A percentile compares a stretch with the other conserved stretches of the same genome.
These are phyloP conservation scores for Prunella strophiata DNA, from an alignment of 2,797 vertebrate species.

Conservation along the genomic window DNA sequence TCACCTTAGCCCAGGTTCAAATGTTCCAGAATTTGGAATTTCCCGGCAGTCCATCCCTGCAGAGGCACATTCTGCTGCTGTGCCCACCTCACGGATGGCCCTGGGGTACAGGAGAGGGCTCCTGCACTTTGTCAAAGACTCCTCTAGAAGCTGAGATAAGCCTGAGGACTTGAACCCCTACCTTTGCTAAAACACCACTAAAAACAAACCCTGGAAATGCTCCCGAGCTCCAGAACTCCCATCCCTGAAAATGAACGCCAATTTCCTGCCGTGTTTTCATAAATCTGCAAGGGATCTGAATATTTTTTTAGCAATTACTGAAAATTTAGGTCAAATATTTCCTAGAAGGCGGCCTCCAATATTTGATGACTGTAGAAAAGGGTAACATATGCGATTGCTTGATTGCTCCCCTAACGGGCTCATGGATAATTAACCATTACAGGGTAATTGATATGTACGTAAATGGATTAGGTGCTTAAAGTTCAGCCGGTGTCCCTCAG, in stretches of 20 bases:
- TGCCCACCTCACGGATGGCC: background rate
- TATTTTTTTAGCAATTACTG: background rate
- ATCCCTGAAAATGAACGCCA: fast-evolving
- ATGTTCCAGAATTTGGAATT: background rate
- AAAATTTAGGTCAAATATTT: background rate
- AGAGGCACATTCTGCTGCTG: background rate
- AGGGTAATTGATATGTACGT: background rate
- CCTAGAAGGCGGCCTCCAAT: background rate
- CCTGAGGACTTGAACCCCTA: background rate
- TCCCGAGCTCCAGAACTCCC: background rate
- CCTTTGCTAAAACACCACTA: background rate
- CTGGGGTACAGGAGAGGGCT: background rate
- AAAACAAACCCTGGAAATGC: background rate
- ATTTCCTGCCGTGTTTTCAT: background rate
- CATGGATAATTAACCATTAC: background rate
- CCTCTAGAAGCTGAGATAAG: background rate
- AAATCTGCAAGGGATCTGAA: background rate
- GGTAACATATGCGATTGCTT: background rate
- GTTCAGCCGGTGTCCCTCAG: background rate
- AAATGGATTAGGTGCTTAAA: slow-evolving; percentile 2
- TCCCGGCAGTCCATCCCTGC: fast-evolving
- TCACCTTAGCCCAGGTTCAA: background rate
- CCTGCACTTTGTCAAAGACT: background rate
- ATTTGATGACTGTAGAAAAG: background rate
- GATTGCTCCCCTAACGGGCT: background rate